Evolutionary conservation across 2,113 vertebrate genomes (phyloP).

Genomic region (Corythornis vintsioides): DNA sequence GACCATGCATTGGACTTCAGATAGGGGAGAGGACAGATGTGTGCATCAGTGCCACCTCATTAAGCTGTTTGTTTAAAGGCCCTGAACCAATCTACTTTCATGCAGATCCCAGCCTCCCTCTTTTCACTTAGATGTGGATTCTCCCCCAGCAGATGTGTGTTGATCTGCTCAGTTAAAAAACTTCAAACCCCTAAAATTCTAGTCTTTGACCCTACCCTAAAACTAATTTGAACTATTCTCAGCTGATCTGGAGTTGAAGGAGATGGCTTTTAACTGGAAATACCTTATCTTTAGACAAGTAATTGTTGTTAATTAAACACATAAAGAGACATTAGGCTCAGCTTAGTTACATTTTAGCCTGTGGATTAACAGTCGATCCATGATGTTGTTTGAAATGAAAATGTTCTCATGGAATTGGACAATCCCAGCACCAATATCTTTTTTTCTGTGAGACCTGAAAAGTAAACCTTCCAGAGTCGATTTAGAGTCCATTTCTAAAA

Average conservation of each 20-base stretch:
- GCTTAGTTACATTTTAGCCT: constrained; percentile 23
- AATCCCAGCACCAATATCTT: neutral
- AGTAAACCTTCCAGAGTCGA: neutral
- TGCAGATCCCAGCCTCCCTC: constrained; percentile 8
- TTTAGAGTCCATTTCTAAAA: neutral
- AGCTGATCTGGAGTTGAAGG: constrained; percentile 46
- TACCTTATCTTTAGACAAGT: constrained; percentile 44
- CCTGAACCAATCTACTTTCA: constrained; percentile 27
- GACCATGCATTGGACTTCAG: neutral
- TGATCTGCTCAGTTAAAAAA: constrained; percentile 26
- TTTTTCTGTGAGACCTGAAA: constrained; percentile 1
- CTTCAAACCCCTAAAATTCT: constrained; percentile 26
- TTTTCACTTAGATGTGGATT: constrained; percentile 56
- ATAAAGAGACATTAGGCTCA: constrained; percentile 38
- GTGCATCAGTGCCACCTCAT: constrained; percentile 4
- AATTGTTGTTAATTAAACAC: constrained; percentile 51
- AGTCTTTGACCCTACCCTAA: constrained; percentile 51
- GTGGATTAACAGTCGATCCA: constrained; percentile 19
- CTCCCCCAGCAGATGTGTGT: neutral
- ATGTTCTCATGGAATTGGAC: neutral
- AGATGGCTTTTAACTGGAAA: constrained; percentile 46
- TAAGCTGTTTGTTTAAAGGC: constrained; percentile 50
- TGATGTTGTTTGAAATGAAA: neutral
- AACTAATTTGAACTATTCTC: constrained; percentile 61
- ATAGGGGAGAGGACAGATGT: neutral